Conservation (phyloP, 2,113 vertebrate species). For the Sylvilagus bachmani region DNA sequence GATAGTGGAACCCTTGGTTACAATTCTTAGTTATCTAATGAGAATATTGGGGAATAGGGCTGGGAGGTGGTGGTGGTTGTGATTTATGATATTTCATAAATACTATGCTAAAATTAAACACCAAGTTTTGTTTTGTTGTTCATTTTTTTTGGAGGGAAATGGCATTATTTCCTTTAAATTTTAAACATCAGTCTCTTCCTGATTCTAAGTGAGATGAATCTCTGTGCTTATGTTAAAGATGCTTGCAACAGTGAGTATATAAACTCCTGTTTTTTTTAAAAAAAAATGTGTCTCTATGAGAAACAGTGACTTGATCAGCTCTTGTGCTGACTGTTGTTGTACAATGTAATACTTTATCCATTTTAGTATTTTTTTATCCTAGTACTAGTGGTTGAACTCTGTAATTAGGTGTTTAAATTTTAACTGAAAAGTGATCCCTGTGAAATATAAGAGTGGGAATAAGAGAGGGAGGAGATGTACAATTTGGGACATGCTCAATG, state of each 20-base stretch:
- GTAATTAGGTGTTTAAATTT: too few relatives aligned
- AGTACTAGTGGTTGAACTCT: too few relatives aligned
- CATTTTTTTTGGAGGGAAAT: not conserved
- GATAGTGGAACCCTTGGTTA: not conserved
- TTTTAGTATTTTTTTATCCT: too few relatives aligned
- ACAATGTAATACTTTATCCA: too few relatives aligned
- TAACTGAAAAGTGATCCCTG: too few relatives aligned
- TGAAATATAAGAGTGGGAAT: too few relatives aligned
- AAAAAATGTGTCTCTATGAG: too few relatives aligned
- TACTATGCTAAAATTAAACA: not conserved
- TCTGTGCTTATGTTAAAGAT: constrained; percentile 55
- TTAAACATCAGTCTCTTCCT: not conserved
- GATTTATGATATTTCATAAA: constrained; percentile 11
- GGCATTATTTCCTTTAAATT: not conserved
- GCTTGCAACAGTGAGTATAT: not conserved
- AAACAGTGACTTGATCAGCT: too few relatives aligned
- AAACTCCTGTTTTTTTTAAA: not conserved
- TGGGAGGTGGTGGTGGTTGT: not conserved
- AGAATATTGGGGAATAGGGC: not conserved
- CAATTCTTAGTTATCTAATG: constrained; percentile 25
- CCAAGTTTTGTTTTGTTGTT: constrained; percentile 8
- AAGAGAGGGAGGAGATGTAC: too few relatives aligned
- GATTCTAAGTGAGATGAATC: not conserved
- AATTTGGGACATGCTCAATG: too few relatives aligned
- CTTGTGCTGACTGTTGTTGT: too few relatives aligned